Conservation (phyloP, 2,797 vertebrate genomes). For the Clarias laeviceps region DNA sequence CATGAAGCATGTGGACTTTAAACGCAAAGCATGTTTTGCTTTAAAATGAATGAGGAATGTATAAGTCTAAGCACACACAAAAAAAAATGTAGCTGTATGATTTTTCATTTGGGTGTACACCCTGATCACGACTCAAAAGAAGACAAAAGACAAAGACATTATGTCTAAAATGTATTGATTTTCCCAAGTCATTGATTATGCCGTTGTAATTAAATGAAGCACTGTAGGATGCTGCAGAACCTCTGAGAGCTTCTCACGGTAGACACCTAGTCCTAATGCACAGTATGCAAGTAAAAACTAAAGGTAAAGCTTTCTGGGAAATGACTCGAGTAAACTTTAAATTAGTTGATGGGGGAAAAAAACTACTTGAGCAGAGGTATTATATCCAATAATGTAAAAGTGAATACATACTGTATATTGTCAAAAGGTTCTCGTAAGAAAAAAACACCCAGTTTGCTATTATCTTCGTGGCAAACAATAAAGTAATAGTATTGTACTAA, state of each 20-base stretch:
- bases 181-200: conserved; percentile 33
- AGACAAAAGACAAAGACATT: conserved; percentile 10
- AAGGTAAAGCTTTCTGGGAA: conserved; percentile 28
- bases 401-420: not conserved
- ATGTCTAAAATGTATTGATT: conserved; percentile 46
- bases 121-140: not conserved
- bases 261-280: conserved; percentile 1
- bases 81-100: not conserved
- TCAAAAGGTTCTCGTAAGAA: not conserved
- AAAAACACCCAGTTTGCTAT: not conserved
- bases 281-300: conserved; percentile 10
- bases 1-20: conserved; percentile 37
- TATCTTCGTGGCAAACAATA: not conserved
- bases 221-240: conserved; percentile 24
- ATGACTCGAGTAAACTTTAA: conserved; percentile 18
- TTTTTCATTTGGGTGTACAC: not conserved
- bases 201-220: conserved; percentile 37
- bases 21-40: not conserved
- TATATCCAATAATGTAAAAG: not conserved
- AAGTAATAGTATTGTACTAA: not conserved
- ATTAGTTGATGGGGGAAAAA: not conserved
- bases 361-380: not conserved
- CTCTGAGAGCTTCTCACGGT: conserved; percentile 13
- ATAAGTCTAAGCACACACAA: not conserved
- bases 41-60: not conserved